Conservation (phyloP, 2,113 vertebrate genomes). For the Solea solea region DNA sequence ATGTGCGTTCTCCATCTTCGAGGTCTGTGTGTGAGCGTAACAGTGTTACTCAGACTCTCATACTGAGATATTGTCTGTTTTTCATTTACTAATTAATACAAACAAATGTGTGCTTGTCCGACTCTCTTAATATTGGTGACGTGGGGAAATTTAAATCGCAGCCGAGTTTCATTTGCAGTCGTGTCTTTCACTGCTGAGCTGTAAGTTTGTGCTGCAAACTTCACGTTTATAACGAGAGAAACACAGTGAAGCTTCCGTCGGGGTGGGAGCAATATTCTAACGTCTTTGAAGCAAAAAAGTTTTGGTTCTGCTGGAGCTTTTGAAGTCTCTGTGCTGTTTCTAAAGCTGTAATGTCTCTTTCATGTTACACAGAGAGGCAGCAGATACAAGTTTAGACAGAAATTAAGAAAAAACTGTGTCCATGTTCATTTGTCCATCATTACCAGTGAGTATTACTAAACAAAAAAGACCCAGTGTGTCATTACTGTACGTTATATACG, state of each 20-base stretch:
- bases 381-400: slow-evolving; percentile 25
- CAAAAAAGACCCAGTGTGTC: no score
- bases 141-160: slow-evolving; percentile 38
- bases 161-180: slow-evolving; percentile 27
- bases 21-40: slow-evolving; percentile 23
- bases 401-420: no score
- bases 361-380: slow-evolving; percentile 52
- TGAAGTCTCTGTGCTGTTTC: slow-evolving; percentile 52
- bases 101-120: slow-evolving; percentile 38
- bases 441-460: no score
- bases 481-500: no score
- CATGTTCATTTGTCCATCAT: no score
- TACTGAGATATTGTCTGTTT: slow-evolving; percentile 35
- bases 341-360: slow-evolving; percentile 54
- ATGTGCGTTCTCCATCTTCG: slow-evolving; percentile 15
- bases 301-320: slow-evolving; percentile 52
- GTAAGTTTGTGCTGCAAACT: slow-evolving; percentile 26
- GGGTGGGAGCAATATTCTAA: slow-evolving; percentile 38
- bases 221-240: slow-evolving; percentile 57
- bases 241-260: slow-evolving; percentile 41
- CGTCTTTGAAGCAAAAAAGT: slow-evolving; percentile 57
- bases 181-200: slow-evolving; percentile 33
- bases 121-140: slow-evolving; percentile 42
- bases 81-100: slow-evolving; percentile 47
- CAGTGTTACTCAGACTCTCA: slow-evolving; percentile 29